Base-by-base conservation (phyloP, 2,797 vertebrate genomes). In the Pipistrellus nathusii region DNA sequence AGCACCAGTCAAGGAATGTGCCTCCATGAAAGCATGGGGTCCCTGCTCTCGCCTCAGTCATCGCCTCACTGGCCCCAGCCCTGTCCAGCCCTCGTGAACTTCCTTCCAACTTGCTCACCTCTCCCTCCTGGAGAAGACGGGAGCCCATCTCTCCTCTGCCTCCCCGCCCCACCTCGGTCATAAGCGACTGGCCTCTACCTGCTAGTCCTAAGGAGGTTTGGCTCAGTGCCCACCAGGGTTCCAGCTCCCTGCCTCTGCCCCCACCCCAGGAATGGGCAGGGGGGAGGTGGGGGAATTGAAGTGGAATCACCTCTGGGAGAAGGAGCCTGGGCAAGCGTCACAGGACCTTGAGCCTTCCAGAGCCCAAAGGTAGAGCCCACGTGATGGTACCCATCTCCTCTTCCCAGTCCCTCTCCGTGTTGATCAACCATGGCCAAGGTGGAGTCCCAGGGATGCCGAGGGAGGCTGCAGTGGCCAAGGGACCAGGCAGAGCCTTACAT, bases 191-290 rank as follows among this genome's bases (percentile, higher is more conserved):
- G 72, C 46, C 75, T 11, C 27, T 84, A 85, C 86, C 95, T 95
- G 73, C 66, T 59, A 21, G 78, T 89, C 85, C 69, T 75, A 64
- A 91, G 93, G 81, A 92, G 88, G 46, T 53, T 90, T 96, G 96
- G 95, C 85, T 83, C 11, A 1, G 48, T 11, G 89, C 94, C 85
- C 81, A 76, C 85, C 66, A 55, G 27, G 6, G 35, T 91, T 94
- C 82, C 76, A 57, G 93, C 62, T 90, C 91, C 44, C 62, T 30
- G 71, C 85, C 77, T 93, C 71, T n/a, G 78, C 75, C 25, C 93
- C 94, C 76, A 85, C 95, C 94, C 44, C 86, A 91, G 95, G 94
- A 97, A 96, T 93, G 96, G 87, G 85, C 18, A 59, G 73, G 86
- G 69, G 69, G 77, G 94, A 68, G 87, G 82, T 21, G 75, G 21